These are phyloP conservation scores for Terrapene triunguis DNA, from an alignment of 2,113 vertebrate species.

Conservation along the genomic window DNA sequence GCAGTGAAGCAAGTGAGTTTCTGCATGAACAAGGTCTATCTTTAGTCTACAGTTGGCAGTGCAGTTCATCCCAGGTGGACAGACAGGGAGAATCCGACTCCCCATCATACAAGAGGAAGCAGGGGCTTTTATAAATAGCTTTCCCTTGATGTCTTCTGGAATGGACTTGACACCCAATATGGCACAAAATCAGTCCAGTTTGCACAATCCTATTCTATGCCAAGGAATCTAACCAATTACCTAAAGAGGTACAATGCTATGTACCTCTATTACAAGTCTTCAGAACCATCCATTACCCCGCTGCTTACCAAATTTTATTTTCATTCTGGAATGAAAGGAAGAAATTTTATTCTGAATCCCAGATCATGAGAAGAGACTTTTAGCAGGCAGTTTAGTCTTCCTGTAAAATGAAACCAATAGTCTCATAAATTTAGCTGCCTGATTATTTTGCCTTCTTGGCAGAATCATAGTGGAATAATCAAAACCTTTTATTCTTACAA, in stretches of 20 bases:
- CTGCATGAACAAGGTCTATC: not conserved
- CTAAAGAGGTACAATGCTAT: not conserved
- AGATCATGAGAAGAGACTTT: constrained; percentile 47
- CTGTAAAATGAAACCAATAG: constrained; percentile 42
- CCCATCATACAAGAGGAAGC: not conserved
- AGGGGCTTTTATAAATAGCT: not conserved
- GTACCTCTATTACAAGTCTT: not conserved
- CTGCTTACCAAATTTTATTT: not conserved
- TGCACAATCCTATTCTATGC: not conserved
- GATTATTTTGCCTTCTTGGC: constrained; percentile 36
- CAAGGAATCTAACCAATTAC: not conserved
- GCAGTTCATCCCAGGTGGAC: not conserved
- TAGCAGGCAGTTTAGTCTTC: constrained; percentile 27
- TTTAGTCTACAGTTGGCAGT: not conserved
- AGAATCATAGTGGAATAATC: constrained; percentile 29
- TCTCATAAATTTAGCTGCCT: constrained; percentile 60
- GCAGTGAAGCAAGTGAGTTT: not conserved
- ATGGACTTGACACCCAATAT: not conserved
- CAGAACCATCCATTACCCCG: not conserved
- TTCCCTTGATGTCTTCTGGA: not conserved
- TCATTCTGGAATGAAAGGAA: constrained; percentile 15
- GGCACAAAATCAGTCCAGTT: not conserved
- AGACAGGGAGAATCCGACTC: not conserved
- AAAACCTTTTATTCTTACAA: constrained; percentile 55
- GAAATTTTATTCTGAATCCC: constrained; percentile 56